Evolutionary conservation across 2,888 invertebrate species (phyloP).

Genomic region (Monochamus alternatus): DNA sequence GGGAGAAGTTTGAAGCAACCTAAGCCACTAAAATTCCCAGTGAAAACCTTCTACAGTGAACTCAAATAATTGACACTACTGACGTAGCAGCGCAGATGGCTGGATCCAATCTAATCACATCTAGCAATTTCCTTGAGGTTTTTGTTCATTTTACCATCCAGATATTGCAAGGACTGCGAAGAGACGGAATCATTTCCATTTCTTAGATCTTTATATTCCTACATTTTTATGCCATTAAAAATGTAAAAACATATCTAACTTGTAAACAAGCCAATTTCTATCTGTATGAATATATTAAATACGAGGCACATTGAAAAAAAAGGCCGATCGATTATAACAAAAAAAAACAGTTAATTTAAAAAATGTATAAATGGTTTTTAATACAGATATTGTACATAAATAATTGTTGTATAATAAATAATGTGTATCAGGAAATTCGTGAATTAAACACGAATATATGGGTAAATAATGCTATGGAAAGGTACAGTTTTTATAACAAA

Average conservation of each 20-base stretch:
- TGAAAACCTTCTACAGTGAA: background rate
- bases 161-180: constrained; percentile 2
- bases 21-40: background rate
- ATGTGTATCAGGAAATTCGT: too few relatives aligned
- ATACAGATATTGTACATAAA: too few relatives aligned
- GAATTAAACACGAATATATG: too few relatives aligned
- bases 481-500: too few relatives aligned
- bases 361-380: too few relatives aligned
- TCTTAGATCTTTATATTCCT: background rate
- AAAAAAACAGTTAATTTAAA: too few relatives aligned
- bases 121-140: constrained; percentile 16
- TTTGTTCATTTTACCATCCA: background rate
- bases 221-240: background rate
- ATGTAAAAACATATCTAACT: background rate
- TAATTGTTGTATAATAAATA: too few relatives aligned
- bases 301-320: too few relatives aligned
- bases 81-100: background rate
- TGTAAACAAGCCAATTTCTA: background rate
- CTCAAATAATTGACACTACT: background rate
- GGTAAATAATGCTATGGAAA: too few relatives aligned
- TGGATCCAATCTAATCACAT: constrained; percentile 9
- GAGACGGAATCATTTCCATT: constrained; percentile 11
- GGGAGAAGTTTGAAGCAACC: too few relatives aligned
- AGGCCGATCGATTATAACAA: too few relatives aligned
- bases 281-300: too few relatives aligned